A percentile compares a stretch with the other conserved stretches of the same genome.
These are phyloP conservation scores for Fregetta grallaria DNA, from an alignment of 2,113 vertebrate species.

Conservation along the genomic window DNA sequence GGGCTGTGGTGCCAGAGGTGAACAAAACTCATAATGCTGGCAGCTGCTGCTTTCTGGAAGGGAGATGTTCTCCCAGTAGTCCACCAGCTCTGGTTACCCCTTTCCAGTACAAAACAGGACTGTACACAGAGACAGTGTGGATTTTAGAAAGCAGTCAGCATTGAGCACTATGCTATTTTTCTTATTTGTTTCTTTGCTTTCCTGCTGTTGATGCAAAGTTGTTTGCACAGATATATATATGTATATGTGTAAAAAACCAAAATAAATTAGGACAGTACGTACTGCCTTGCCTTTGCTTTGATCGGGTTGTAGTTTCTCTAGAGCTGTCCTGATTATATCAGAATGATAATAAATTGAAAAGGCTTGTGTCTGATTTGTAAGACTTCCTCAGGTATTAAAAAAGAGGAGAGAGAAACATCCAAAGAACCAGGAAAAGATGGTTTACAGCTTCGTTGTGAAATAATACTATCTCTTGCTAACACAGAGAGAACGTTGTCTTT, in stretches of 20 bases:
- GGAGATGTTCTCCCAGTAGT: not conserved
- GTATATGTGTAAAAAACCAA: not conserved
- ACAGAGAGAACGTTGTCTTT: not conserved
- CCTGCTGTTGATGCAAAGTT: not conserved
- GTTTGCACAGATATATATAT: not conserved
- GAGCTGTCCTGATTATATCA: constrained; percentile 52
- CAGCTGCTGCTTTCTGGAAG: not conserved
- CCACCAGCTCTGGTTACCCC: not conserved
- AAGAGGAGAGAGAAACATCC: not conserved
- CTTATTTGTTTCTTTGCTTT: not conserved
- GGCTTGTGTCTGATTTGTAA: not conserved
- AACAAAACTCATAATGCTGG: not conserved
- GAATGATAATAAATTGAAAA: not conserved
- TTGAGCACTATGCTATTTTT: not conserved
- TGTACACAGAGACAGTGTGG: not conserved
- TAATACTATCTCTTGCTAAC: not conserved
- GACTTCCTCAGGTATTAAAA: not conserved
- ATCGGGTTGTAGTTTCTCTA: not conserved
- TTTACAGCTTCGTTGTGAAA: not conserved
- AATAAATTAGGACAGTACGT: not conserved
- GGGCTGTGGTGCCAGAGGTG: not conserved
- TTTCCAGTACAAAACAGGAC: not conserved
- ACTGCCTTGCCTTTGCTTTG: constrained; percentile 15
- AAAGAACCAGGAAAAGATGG: not conserved
- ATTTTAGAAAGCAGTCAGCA: not conserved